A percentile compares a stretch with the other conserved stretches of the same genome.
These are phyloP conservation scores for Alentia gelatinosa DNA, from an alignment of 2,888 invertebrate species.

Conservation along the genomic window DNA sequence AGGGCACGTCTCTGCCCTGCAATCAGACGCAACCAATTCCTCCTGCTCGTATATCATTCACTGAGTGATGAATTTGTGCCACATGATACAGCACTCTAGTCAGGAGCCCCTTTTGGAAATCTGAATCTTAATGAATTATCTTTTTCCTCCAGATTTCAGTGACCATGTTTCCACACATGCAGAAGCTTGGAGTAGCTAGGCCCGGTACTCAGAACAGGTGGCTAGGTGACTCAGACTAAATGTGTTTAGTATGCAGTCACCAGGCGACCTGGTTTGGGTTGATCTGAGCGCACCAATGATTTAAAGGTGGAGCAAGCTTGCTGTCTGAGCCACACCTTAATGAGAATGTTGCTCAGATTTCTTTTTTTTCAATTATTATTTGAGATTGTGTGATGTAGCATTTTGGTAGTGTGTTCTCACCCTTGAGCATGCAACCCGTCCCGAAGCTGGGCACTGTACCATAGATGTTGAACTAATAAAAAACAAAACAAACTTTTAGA, in stretches of 20 bases:
- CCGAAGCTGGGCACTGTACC: constrained; percentile 7
- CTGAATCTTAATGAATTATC: not conserved
- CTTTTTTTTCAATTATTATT: not conserved
- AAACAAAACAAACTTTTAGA: constrained; percentile 34
- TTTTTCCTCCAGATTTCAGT: not conserved
- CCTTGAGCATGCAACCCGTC: not conserved
- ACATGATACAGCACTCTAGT: not conserved
- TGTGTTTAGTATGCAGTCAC: not conserved
- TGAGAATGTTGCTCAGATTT: constrained; percentile 29
- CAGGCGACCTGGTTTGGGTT: not conserved
- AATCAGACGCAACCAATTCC: no score
- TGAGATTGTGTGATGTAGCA: no score
- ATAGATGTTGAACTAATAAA: constrained; percentile 39
- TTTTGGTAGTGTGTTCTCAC: not conserved
- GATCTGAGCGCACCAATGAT: constrained; percentile 28
- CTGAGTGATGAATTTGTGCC: no score
- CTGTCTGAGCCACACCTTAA: not conserved
- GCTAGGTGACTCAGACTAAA: not conserved
- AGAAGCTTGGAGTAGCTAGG: constrained; percentile 35
- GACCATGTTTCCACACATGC: not conserved
- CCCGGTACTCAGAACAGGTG: not conserved
- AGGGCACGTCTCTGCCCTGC: not conserved
- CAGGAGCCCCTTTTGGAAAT: not conserved
- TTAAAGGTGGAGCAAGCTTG: not conserved
- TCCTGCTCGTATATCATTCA: no score